Conservation (phyloP, 1,140 invertebrate genomes). For the Sipha flava region DNA sequence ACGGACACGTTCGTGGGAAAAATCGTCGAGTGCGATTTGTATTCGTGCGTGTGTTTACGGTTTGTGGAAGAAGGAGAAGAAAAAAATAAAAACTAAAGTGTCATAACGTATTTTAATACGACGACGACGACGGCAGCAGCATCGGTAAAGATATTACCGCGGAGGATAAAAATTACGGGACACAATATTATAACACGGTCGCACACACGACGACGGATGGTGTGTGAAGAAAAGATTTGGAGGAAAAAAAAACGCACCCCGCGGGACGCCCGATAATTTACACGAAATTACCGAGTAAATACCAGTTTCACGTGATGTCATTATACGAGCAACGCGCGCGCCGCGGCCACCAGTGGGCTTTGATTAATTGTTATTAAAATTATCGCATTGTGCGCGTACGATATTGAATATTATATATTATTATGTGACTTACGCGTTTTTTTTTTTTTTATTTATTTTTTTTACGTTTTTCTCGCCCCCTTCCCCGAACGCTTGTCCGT, state of each 20-base stretch:
- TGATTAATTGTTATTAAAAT: slow-evolving; percentile 28
- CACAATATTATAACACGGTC: background rate
- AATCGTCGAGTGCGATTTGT: slow-evolving; percentile 2
- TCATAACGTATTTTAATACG: background rate
- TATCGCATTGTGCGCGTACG: background rate
- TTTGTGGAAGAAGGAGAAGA: too few species aligned
- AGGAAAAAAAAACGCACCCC: slow-evolving; percentile 1
- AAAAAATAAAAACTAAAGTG: background rate
- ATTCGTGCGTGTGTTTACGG: background rate
- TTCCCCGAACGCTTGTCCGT: too few species aligned
- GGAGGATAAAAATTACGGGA: slow-evolving; percentile 10
- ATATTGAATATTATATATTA: slow-evolving; percentile 16
- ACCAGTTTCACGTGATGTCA: slow-evolving; percentile 23
- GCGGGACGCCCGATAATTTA: slow-evolving; percentile 32
- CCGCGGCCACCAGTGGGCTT: background rate
- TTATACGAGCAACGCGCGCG: background rate
- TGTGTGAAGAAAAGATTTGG: background rate
- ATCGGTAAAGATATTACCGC: background rate
- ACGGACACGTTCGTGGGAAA: background rate
- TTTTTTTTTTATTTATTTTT: background rate
- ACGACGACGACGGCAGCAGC: background rate
- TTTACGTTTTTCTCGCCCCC: background rate
- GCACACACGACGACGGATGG: background rate
- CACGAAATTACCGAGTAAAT: slow-evolving; percentile 32
- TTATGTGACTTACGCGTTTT: slow-evolving; percentile 5